A percentile compares a stretch with the other conserved stretches of the same genome.
Conservation (phyloP, 2,888 invertebrate species). For the Cartodere bifasciata region DNA sequence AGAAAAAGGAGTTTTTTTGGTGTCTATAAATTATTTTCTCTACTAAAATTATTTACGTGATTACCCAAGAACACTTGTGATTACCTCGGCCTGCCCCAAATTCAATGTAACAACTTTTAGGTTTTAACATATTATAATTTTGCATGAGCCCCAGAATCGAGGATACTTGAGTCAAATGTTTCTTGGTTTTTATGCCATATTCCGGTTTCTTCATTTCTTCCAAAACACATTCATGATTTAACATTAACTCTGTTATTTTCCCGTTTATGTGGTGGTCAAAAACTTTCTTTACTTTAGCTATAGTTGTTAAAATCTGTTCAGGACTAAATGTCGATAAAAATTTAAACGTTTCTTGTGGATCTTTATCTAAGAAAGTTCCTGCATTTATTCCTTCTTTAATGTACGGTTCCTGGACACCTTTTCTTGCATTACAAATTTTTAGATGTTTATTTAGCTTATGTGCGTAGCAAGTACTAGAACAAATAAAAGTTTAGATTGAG, state of each 20-base stretch:
- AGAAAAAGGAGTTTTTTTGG: slow-evolving; percentile 3
- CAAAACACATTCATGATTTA: slow-evolving; percentile 36
- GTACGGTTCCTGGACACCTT: slow-evolving; percentile 38
- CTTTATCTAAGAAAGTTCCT: slow-evolving; percentile 26
- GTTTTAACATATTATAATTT: slow-evolving; percentile 42
- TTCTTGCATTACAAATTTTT: slow-evolving; percentile 58
- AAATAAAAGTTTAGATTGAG: slow-evolving; percentile 2
- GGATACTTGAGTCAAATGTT: slow-evolving; percentile 69
- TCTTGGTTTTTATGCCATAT: slow-evolving; percentile 49
- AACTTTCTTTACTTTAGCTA: slow-evolving; percentile 35
- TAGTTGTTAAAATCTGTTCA: slow-evolving; percentile 30
- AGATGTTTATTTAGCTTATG: slow-evolving; percentile 57
- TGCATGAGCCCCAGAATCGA: slow-evolving; percentile 61
- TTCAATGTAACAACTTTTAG: slow-evolving; percentile 65
- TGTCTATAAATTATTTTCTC: background rate
- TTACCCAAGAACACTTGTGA: background rate
- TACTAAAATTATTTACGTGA: background rate
- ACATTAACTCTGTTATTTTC: slow-evolving; percentile 32
- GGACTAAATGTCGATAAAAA: slow-evolving; percentile 33
- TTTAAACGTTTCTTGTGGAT: slow-evolving; percentile 17
- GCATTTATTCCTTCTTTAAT: slow-evolving; percentile 41
- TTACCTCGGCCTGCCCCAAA: slow-evolving; percentile 84
- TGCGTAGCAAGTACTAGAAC: slow-evolving; percentile 51
- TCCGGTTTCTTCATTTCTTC: slow-evolving; percentile 39
- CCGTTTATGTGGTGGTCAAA: no score